A percentile compares a stretch with the other conserved stretches of the same genome.
Conservation (phyloP, 2,888 invertebrate genomes). For the Autographa gamma region DNA sequence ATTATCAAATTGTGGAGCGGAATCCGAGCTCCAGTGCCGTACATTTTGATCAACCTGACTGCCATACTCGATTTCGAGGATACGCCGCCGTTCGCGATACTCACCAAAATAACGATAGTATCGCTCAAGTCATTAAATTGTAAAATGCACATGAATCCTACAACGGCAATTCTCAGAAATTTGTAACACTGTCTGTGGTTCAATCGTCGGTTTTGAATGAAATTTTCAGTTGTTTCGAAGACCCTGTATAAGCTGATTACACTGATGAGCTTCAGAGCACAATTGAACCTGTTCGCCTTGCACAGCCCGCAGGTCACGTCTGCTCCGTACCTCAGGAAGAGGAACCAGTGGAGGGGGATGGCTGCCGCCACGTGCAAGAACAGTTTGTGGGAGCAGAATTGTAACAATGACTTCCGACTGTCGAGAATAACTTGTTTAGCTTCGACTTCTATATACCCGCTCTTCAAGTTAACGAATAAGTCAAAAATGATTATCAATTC, state of each 20-base stretch:
- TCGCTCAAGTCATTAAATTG: constrained; percentile 36
- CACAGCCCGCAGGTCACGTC: constrained; percentile 32
- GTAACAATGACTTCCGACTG: constrained; percentile 33
- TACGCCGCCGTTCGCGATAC: constrained; percentile 7
- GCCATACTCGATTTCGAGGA: constrained; percentile 6
- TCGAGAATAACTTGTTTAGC: constrained; percentile 50
- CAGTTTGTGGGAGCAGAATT: constrained; percentile 61
- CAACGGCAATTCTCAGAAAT: constrained; percentile 28
- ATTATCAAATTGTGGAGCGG: constrained; percentile 25
- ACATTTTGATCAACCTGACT: constrained; percentile 3
- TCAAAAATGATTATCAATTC: neutral
- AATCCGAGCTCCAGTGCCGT: neutral
- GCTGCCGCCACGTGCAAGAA: constrained; percentile 54
- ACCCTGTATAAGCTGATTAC: constrained; percentile 28
- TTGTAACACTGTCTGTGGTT: constrained; percentile 9
- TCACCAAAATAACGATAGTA: constrained; percentile 20
- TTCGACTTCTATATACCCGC: neutral
- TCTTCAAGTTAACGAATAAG: neutral
- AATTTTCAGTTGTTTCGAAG: constrained; percentile 28
- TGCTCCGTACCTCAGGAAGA: constrained; percentile 31
- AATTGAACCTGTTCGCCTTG: constrained; percentile 34
- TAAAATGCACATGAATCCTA: constrained; percentile 16
- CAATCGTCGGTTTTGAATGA: constrained; percentile 12
- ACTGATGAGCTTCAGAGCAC: constrained; percentile 32
- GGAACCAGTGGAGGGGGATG: constrained; percentile 37